These are phyloP conservation scores for Poeciliopsis gracilis DNA, from an alignment of 2,797 vertebrate species.

Conservation along the genomic window DNA sequence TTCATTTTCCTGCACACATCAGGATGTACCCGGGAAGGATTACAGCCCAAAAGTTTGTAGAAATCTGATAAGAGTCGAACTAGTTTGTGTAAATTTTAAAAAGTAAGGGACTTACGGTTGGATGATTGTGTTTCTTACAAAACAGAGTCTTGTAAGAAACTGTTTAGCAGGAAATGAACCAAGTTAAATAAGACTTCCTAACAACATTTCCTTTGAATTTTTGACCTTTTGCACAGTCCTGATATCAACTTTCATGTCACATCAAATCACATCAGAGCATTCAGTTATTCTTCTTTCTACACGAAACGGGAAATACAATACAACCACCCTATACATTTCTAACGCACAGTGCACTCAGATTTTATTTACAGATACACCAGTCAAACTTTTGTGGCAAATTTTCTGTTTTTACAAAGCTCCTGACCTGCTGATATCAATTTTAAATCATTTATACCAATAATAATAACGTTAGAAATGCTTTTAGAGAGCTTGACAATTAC, in stretches of 20 bases:
- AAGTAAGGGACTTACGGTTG: constrained; percentile 1
- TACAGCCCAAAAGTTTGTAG: not conserved
- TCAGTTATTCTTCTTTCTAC: not conserved
- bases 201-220: not conserved
- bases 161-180: too few species aligned
- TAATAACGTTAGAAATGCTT: too few species aligned
- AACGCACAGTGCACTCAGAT: not conserved
- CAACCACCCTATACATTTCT: not conserved
- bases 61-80: constrained; percentile 3
- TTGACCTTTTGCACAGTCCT: not conserved
- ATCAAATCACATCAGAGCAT: not conserved
- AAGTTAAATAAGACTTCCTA: not conserved
- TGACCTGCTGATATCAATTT: not conserved
- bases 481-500: too few species aligned
- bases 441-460: not conserved
- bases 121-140: not conserved
- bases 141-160: constrained; percentile 13
- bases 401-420: not conserved
- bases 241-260: not conserved
- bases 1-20: constrained; percentile 7
- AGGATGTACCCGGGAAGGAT: not conserved
- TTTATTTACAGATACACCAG: not conserved
- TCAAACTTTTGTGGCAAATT: not conserved
- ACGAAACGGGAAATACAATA: not conserved
- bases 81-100: not conserved